Conservation (phyloP, 1,140 invertebrate species). For the Eulimnadia texana region DNA sequence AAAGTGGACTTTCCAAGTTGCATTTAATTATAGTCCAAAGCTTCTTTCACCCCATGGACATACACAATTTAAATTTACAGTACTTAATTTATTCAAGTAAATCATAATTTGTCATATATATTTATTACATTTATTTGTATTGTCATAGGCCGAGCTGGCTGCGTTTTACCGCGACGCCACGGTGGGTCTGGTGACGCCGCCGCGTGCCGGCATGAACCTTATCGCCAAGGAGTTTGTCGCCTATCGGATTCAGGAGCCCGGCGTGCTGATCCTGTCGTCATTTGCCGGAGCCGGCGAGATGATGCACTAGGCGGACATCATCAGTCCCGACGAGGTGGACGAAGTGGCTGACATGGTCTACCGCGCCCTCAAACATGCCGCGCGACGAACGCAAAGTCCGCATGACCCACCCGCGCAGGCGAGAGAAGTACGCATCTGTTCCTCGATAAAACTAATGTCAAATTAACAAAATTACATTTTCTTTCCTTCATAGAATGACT, state of each 20-base stretch:
- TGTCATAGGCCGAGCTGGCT: slow-evolving; percentile 12
- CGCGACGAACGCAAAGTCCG: slow-evolving; percentile 69
- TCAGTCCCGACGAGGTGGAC: slow-evolving; percentile 79
- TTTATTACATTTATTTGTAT: no score
- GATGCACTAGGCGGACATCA: slow-evolving; percentile 78
- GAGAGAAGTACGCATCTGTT: slow-evolving; percentile 39
- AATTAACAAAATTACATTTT: background rate
- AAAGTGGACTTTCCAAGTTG: no score
- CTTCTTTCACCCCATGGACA: no score
- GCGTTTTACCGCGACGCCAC: slow-evolving; percentile 48
- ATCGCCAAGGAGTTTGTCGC: slow-evolving; percentile 87
- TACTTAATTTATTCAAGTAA: no score
- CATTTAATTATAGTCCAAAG: no score
- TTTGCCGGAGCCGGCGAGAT: slow-evolving; percentile 81
- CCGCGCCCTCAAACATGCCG: slow-evolving; percentile 73
- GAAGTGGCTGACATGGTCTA: slow-evolving; percentile 73
- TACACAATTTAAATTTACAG: no score
- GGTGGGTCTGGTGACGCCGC: slow-evolving; percentile 68
- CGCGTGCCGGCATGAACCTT: slow-evolving; percentile 83
- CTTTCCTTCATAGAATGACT: slow-evolving; percentile 39
- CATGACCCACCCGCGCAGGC: slow-evolving; percentile 65
- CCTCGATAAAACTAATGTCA: no score
- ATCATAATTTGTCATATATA: no score
- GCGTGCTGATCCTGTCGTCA: slow-evolving; percentile 74
- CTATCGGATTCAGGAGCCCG: slow-evolving; percentile 66